Evolutionary conservation across 2,113 vertebrate genomes (phyloP), one percentile per base, ranked within the genome.

Genomic region (Arenaria interpres): DNA sequence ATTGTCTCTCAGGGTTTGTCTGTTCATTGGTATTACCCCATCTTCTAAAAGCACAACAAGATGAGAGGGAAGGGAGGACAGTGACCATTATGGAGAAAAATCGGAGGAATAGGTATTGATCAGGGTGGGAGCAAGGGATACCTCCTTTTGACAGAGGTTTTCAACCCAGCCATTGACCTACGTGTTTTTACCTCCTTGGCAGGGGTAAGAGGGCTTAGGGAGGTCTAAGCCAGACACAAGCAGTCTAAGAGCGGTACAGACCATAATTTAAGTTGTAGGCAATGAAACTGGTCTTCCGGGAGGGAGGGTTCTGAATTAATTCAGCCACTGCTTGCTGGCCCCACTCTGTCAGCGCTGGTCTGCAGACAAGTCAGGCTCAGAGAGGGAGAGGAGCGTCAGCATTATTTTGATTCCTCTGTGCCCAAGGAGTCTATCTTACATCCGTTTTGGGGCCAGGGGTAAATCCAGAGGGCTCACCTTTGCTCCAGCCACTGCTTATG

Each of bases 21-120:
- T 86, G 16, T 50, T 48, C 7, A 1, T 12, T 57, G 39, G 14
- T 75, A 19, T 17, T 45, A 2, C 11, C 5, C 14, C 32, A 0
- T 13, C 46, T 54, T 14, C 22, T 37, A 56, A 67, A 66, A 28
- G 35, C 6, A 0, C 19, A 7, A 12, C 20, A 37, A 21, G 12
- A 37, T 7, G 21, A 64, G 33, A 81, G 20, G 22, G 51, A 45
- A 76, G 30, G 30, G 27, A 84, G 10, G 13, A 4, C 3, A 0
- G 8, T 9, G n/a, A 41, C 24, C 37, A 7, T 28, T 45, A 3
- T 2, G 8, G 30, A 69, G 43, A 67, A 9, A 57, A 91, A 53
- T 20, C 27, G n/a, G 48, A 15, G 9, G 35, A 24, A 46, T 46
- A 33, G 53, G 1, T 13, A 63, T n/a, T 20, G 3, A 32, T 32